Base-by-base conservation (phyloP, 2,888 invertebrate species). In the Achlya flavicornis region DNA sequence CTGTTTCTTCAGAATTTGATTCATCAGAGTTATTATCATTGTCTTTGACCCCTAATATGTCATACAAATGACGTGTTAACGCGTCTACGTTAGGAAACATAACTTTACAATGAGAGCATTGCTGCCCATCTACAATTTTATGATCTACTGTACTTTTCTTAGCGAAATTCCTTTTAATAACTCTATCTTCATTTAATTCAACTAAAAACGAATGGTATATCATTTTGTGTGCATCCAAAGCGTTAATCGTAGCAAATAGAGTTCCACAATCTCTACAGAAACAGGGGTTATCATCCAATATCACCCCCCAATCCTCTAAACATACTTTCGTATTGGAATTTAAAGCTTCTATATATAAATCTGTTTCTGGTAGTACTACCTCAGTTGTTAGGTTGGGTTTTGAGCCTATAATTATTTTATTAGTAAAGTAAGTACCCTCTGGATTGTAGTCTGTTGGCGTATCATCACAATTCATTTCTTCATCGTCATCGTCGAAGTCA, bases 201-300 rank as follows among this genome's bases (percentile, higher is more conserved):
- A 88, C 73, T 10, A 89, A 35, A 14, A 83, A 83, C 0, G 88
- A 89, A 63, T 89, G 89, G 0, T 73, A 76, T 0, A 66, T 48
- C 84, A 84, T 88, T 7, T 86, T 87, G 41, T 89, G 89, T 0
- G 82, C 79, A 57, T 86, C 84, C 5, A 86, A 67, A 0, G 80
- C 80, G 16, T 87, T 89, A 0, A 76, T 74, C 0, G 88, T 88
- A 0, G 86, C 73, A 41, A 89, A 89, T 0, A 89, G 63, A 0
- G 72, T 87, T 1, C 77, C n/a, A 33, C 89, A 89, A 0, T 73
- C 68, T 0, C 65, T 64, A 14, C 89, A 89, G 35, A 72, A 89
- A 7, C 83, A 83, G 0, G 71, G 62, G 35, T 79, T 86, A 0
- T 32, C 58, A 0, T 70, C 58, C 0, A 89, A 64, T 1, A 65